These are phyloP conservation scores for Coenonympha arcania DNA, from an alignment of 2,888 invertebrate genomes.

Conservation along the genomic window DNA sequence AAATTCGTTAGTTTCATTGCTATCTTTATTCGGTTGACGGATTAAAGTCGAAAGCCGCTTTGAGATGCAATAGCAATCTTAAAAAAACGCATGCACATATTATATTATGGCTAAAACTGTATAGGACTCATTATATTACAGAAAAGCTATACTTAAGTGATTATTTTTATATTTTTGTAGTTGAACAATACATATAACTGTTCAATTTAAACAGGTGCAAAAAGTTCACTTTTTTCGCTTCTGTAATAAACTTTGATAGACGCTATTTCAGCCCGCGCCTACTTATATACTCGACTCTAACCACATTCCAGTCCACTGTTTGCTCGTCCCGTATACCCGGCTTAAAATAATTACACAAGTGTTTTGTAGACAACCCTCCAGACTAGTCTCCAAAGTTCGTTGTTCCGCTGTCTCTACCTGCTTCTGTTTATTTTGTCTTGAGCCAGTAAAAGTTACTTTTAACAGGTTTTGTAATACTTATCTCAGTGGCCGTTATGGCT, in stretches of 20 bases:
- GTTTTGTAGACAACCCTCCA: no score
- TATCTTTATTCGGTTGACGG: no score
- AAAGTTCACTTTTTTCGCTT: not conserved
- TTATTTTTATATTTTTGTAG: no score
- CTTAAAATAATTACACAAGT: slow-evolving; percentile 73
- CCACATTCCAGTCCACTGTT: slow-evolving; percentile 56
- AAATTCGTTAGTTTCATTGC: no score
- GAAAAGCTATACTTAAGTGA: no score
- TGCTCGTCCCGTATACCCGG: slow-evolving; percentile 56
- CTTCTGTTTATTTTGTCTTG: slow-evolving; percentile 25
- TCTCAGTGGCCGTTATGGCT: slow-evolving; percentile 28
- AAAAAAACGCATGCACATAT: no score
- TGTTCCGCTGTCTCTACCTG: slow-evolving; percentile 42
- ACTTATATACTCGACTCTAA: slow-evolving; percentile 11
- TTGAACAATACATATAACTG: not conserved
- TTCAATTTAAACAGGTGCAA: not conserved
- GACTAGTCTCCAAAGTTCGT: slow-evolving; percentile 51
- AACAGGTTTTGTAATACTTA: slow-evolving; percentile 47
- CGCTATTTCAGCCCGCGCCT: not conserved
- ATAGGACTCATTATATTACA: no score
- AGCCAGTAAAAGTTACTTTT: slow-evolving; percentile 29
- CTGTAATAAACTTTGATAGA: not conserved
- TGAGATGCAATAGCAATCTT: no score
- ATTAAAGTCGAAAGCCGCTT: no score
- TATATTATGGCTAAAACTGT: no score